Conservation (phyloP, 92 coral and sea anemone species). For the Meandrina meandrites region DNA sequence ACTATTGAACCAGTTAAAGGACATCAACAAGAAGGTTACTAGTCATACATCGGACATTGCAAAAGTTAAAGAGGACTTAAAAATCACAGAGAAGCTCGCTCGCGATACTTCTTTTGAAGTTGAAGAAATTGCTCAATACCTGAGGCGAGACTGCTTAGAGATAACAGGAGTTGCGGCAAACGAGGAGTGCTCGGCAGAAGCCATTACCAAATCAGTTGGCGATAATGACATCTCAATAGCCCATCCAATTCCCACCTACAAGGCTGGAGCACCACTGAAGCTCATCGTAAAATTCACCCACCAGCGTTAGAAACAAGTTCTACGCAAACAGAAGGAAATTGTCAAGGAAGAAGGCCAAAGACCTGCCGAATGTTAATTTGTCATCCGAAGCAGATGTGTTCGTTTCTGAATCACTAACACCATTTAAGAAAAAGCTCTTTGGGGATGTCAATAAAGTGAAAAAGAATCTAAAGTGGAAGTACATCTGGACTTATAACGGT, state of each 20-base stretch:
- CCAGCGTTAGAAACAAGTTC: conserved; percentile 39
- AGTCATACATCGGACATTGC: conserved; percentile 4
- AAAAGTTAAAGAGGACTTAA: conserved; percentile 1
- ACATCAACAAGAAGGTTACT: background rate
- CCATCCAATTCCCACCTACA: conserved; percentile 53
- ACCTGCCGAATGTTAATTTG: conserved; percentile 5
- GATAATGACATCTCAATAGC: conserved; percentile 43
- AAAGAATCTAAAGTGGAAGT: background rate
- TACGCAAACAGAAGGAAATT: conserved; percentile 40
- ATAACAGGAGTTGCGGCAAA: background rate
- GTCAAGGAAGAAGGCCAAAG: conserved; percentile 25
- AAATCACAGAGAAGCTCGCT: background rate
- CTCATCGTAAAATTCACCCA: conserved; percentile 50
- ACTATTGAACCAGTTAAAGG: conserved; percentile 4
- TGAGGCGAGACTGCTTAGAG: background rate
- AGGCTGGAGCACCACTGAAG: conserved; percentile 29
- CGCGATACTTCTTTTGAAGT: background rate
- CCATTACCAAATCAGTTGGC: background rate
- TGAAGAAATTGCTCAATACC: background rate
- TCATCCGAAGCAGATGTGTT: background rate
- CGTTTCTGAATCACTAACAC: conserved; percentile 17
- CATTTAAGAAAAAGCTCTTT: conserved; percentile 3
- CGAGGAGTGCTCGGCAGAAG: background rate
- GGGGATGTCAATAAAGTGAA: background rate
- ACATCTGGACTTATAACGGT: conserved; percentile 4